Evolutionary conservation across 2,797 vertebrate species (phyloP).

Genomic region (Macroramphosus scolopax): DNA sequence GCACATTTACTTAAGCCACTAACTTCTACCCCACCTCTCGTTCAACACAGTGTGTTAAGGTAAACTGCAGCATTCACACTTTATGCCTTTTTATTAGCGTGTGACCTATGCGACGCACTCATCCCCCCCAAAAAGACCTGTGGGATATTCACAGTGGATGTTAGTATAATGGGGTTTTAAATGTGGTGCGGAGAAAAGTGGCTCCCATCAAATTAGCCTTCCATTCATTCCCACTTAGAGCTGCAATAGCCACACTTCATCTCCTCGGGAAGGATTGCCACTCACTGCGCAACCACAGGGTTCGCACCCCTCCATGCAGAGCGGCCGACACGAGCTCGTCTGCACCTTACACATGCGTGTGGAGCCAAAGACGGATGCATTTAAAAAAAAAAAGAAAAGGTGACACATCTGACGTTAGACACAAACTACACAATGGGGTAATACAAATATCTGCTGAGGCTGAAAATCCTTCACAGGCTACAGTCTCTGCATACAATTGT

Average conservation of each 20-base stretch:
- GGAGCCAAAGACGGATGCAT: conserved; percentile 6
- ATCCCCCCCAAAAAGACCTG: conserved; percentile 52
- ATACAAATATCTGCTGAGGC: no score
- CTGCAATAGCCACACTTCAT: conserved; percentile 60
- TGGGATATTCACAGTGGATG: conserved; percentile 56
- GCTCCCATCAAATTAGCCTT: conserved; percentile 70
- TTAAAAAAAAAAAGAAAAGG: no score
- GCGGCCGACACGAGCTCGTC: conserved; percentile 8
- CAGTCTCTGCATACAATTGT: no score
- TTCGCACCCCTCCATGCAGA: conserved; percentile 10
- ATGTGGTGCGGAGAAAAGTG: conserved; percentile 66
- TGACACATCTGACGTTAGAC: no score
- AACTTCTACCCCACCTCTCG: conserved; percentile 34
- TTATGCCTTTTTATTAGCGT: conserved; percentile 27
- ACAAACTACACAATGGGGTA: no score
- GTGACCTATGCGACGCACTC: conserved; percentile 48
- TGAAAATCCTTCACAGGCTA: no score
- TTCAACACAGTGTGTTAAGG: conserved; percentile 8
- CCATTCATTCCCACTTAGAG: conserved; percentile 62
- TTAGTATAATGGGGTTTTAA: conserved; percentile 72
- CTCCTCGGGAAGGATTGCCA: conserved; percentile 56
- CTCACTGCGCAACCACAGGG: conserved; percentile 35
- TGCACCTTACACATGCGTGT: background rate
- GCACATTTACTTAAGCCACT: conserved; percentile 49
- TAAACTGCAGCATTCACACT: conserved; percentile 29